phyloP scores from a whole-genome alignment of 2,797 vertebrate species.

The Rallus crepitans region DNA sequence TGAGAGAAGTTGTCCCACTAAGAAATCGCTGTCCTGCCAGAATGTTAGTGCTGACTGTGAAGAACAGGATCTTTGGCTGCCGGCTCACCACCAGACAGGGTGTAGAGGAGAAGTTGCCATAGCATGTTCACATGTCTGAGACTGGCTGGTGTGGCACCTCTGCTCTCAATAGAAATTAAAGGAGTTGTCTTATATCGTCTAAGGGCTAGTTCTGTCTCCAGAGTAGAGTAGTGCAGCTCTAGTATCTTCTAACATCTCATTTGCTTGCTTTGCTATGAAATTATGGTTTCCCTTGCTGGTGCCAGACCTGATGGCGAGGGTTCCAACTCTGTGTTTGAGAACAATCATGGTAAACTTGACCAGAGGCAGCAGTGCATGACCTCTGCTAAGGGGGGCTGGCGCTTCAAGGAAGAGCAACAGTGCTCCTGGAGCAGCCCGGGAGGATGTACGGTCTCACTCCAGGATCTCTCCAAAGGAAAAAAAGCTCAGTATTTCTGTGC shows the following conservation, averaged over 20 bases:
- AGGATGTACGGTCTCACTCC: accelerated
- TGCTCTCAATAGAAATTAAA: neutral
- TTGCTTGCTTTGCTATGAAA: neutral
- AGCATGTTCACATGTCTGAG: neutral
- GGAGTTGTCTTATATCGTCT: neutral
- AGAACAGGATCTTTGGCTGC: neutral
- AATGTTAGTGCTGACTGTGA: neutral
- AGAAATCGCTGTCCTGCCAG: neutral
- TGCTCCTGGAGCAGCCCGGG: neutral
- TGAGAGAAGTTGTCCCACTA: neutral
- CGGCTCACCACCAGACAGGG: neutral
- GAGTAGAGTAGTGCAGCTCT: neutral
- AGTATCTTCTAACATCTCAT: neutral
- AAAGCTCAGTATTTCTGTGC: neutral
- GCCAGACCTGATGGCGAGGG: neutral
- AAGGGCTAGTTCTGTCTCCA: neutral
- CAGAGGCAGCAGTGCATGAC: neutral
- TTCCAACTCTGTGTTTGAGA: neutral
- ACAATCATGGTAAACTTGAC: neutral
- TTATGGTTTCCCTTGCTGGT: neutral
- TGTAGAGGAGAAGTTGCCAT: neutral
- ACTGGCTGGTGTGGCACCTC: neutral
- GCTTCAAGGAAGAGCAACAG: neutral
- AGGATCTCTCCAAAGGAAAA: neutral
- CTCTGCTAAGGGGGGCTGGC: neutral